Percentiles rank a stretch among this genome's conserved stretches.
Conservation (phyloP, 2,888 invertebrate genomes). For the Dicranocentrus wangi region DNA sequence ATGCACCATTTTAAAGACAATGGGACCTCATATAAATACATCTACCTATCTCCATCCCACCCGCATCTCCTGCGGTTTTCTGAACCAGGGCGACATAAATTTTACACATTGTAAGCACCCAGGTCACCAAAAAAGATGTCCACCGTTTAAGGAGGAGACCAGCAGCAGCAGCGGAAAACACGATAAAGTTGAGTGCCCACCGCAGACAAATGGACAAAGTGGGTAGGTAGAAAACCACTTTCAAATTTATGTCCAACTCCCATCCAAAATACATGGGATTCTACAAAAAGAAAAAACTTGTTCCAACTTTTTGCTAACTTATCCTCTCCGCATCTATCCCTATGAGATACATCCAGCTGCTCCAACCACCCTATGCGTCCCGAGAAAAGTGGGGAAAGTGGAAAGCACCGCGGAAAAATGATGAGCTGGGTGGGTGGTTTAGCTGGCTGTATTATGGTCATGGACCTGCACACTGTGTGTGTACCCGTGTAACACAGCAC, state of each 20-base stretch:
- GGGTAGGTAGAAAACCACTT: conserved; percentile 9
- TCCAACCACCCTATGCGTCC: not conserved
- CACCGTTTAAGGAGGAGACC: too few relatives aligned
- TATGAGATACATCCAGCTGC: not conserved
- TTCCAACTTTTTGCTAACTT: conserved; percentile 18
- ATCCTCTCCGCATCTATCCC: not conserved
- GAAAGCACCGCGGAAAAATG: conserved; percentile 24
- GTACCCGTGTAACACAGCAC: too few relatives aligned
- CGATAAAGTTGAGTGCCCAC: not conserved
- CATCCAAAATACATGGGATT: not conserved
- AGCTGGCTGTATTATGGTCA: conserved; percentile 2
- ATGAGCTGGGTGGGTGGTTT: conserved; percentile 24
- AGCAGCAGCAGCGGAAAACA: not conserved
- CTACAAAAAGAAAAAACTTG: not conserved
- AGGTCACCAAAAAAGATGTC: too few relatives aligned
- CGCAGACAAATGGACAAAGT: conserved; percentile 20
- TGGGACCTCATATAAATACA: too few relatives aligned
- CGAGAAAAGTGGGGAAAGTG: conserved; percentile 6
- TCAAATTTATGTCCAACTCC: not conserved
- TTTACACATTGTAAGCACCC: too few relatives aligned
- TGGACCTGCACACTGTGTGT: too few relatives aligned
- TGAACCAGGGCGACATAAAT: too few relatives aligned
- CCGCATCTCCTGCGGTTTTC: conserved; percentile 7
- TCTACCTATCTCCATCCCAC: too few relatives aligned
- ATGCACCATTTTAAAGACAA: too few relatives aligned